These are phyloP conservation scores for Holotrichia oblita DNA, from an alignment of 1,140 invertebrate species.

Conservation along the genomic window DNA sequence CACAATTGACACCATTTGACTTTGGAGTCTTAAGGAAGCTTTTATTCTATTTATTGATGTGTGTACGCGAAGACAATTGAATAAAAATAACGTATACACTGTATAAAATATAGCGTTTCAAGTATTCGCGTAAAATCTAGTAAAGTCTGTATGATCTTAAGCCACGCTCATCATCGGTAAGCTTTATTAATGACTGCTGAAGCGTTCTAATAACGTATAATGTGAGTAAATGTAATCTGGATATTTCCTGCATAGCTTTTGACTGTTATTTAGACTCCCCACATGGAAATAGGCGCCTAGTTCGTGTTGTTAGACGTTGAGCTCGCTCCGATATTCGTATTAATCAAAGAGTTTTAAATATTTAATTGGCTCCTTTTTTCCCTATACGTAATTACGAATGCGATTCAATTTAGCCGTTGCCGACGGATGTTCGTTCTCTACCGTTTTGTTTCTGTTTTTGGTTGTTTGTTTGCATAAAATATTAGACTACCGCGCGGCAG, in stretches of 20 bases:
- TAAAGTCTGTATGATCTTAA: background rate
- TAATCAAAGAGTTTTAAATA: conserved; percentile 29
- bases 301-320: background rate
- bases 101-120: too few species aligned
- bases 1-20: too few species aligned
- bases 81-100: too few species aligned
- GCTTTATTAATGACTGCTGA: conserved; percentile 26
- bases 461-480: conserved; percentile 30
- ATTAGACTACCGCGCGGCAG: conserved; percentile 24
- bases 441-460: conserved; percentile 30
- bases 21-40: too few species aligned
- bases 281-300: conserved; percentile 11
- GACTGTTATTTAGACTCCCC: conserved; percentile 29
- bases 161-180: background rate
- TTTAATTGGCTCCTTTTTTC: conserved; percentile 7
- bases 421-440: conserved; percentile 8
- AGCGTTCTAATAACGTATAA: conserved; percentile 32
- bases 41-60: too few species aligned
- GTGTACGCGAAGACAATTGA: too few species aligned
- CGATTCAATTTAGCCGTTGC: conserved; percentile 17
- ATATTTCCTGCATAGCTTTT: conserved; percentile 29
- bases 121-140: too few species aligned
- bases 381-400: conserved; percentile 16
- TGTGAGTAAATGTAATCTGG: conserved; percentile 10
- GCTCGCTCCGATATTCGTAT: conserved; percentile 11